Evolutionary conservation across 35 echinoderm and acorn worm species (phyloP).

Genomic region (Stichopus chloronotus): DNA sequence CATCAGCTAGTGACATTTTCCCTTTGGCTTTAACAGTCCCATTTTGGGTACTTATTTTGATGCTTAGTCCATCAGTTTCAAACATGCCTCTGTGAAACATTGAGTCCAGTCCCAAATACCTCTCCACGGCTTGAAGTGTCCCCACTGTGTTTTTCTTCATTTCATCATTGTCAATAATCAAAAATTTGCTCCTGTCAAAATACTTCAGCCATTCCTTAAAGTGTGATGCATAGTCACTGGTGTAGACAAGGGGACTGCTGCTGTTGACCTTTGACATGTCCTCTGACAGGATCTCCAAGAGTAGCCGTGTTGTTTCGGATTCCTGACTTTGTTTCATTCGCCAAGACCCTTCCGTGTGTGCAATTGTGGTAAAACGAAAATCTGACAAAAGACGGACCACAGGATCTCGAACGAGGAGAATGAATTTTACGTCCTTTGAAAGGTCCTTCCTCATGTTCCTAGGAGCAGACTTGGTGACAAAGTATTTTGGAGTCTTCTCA

Average conservation of each 20-base stretch:
- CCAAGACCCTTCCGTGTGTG: conserved; percentile 9
- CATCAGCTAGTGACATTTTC: not conserved
- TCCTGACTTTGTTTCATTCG: not conserved
- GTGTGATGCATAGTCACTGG: conserved; percentile 74
- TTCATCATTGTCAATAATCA: conserved; percentile 60
- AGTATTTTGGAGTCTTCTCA: conserved; percentile 93
- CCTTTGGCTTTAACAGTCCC: not conserved
- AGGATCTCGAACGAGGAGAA: conserved; percentile 82
- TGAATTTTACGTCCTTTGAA: conserved; percentile 72
- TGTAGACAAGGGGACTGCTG: conserved; percentile 66
- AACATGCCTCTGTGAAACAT: conserved; percentile 75
- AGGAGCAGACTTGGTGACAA: conserved; percentile 78
- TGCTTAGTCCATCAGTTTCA: not conserved
- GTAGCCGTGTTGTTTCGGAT: conserved; percentile 27
- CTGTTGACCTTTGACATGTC: conserved; percentile 54
- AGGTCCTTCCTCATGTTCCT: conserved; percentile 59
- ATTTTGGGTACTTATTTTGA: not conserved
- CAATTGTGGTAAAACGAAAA: conserved; percentile 63
- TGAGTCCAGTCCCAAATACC: conserved; percentile 67
- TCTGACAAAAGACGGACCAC: conserved; percentile 75
- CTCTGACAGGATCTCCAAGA: conserved; percentile 28
- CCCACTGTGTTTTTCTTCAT: conserved; percentile 54
- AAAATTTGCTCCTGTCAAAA: conserved; percentile 71
- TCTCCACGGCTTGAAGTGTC: conserved; percentile 69
- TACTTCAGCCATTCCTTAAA: conserved; percentile 79